Conservation (phyloP, 2,797 vertebrate species). For the Siniperca scherzeri region DNA sequence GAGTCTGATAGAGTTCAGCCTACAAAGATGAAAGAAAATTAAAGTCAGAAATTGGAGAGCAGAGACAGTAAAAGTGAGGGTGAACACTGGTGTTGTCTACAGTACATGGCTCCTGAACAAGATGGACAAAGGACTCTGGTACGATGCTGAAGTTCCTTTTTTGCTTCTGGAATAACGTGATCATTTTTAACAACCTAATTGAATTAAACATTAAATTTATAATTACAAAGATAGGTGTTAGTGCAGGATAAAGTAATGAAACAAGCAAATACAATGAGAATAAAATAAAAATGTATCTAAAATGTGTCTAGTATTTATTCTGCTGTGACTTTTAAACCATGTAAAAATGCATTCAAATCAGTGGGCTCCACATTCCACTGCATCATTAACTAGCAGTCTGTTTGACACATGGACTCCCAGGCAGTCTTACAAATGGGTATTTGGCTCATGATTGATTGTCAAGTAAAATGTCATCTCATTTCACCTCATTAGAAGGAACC, state of each 20-base stretch:
- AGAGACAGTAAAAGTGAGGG: background rate
- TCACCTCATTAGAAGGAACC: constrained; percentile 68
- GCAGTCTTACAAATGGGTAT: constrained; percentile 51
- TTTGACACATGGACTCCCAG: constrained; percentile 39
- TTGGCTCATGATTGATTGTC: constrained; percentile 72
- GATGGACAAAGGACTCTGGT: background rate
- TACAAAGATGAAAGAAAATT: background rate
- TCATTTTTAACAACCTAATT: too few species aligned
- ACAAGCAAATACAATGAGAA: background rate
- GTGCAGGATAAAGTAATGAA: background rate
- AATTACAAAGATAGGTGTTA: background rate
- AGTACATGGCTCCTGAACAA: background rate
- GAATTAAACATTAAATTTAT: background rate
- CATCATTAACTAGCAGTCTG: constrained; percentile 61
- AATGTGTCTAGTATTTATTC: background rate
- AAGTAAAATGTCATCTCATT: constrained; percentile 72
- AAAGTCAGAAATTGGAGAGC: background rate
- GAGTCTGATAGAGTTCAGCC: background rate
- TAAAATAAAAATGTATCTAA: background rate
- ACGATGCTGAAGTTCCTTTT: background rate
- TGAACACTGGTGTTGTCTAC: background rate
- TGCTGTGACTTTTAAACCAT: background rate
- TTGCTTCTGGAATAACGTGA: background rate
- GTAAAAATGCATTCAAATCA: constrained; percentile 4
- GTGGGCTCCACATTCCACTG: constrained; percentile 24